Percentiles rank a stretch among this genome's conserved stretches.
phyloP scores from a whole-genome alignment of 2,888 invertebrate genomes.

The Apotomis capreana region DNA sequence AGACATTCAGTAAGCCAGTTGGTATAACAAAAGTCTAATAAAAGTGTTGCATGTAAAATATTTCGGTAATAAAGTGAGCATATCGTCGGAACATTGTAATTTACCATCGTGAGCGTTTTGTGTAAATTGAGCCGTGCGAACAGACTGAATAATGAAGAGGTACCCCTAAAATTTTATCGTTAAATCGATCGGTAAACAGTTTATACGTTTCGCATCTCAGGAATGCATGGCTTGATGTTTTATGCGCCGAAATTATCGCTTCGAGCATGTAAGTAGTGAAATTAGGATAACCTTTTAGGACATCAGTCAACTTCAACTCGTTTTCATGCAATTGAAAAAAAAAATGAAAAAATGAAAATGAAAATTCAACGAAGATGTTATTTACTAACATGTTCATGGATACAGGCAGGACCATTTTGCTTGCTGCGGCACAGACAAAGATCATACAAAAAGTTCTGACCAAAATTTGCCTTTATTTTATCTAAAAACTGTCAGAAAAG shows the following conservation, averaged over 20 bases:
- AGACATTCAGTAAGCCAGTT: slow-evolving; percentile 29
- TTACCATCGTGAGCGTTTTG: slow-evolving; percentile 29
- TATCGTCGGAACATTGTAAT: slow-evolving; percentile 40
- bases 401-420: background rate
- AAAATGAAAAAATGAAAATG: no score
- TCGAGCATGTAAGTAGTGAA: background rate
- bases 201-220: slow-evolving; percentile 12
- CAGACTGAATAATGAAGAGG: slow-evolving; percentile 42
- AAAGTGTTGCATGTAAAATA: slow-evolving; percentile 39
- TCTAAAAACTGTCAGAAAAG: no score
- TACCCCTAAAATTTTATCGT: slow-evolving; percentile 25
- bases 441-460: no score
- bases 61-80: slow-evolving; percentile 38
- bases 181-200: slow-evolving; percentile 15
- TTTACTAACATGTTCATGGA: background rate
- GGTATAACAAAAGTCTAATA: slow-evolving; percentile 38
- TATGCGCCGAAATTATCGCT: background rate
- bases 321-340: no score
- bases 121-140: slow-evolving; percentile 39
- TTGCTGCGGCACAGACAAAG: no score
- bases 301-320: background rate
- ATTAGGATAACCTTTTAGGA: background rate
- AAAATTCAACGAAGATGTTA: background rate
- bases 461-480: no score
- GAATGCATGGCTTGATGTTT: background rate